Evolutionary conservation across 2,113 vertebrate species (phyloP).

Genomic region (Tiliqua scincoides): DNA sequence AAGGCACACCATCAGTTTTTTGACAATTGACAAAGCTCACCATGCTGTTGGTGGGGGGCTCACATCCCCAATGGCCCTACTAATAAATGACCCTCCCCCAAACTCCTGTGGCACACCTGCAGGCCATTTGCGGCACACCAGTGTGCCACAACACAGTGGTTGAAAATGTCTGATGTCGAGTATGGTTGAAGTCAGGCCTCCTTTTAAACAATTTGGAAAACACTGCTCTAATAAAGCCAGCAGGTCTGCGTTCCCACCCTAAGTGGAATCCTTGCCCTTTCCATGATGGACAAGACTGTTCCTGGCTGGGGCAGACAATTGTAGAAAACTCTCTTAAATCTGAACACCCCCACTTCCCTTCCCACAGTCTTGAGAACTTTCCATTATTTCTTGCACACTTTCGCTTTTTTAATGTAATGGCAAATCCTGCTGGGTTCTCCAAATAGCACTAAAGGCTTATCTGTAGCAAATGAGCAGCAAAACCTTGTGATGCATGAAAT

Average conservation of each 20-base stretch:
- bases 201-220: background rate
- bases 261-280: background rate
- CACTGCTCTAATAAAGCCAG: background rate
- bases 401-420: background rate
- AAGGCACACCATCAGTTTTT: too few species aligned
- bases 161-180: too few species aligned
- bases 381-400: background rate
- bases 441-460: background rate
- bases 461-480: background rate
- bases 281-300: background rate
- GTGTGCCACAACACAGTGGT: too few species aligned
- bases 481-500: conserved; percentile 2
- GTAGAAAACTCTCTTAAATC: background rate
- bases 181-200: too few species aligned
- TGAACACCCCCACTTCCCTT: background rate
- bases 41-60: too few species aligned
- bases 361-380: background rate
- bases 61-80: too few species aligned
- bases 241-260: background rate
- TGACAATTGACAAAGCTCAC: too few species aligned
- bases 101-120: too few species aligned
- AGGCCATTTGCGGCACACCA: too few species aligned
- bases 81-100: too few species aligned
- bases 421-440: background rate
- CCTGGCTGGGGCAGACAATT: background rate